phyloP scores from a whole-genome alignment of 2,113 vertebrate genomes.

The Uropsilus gracilis region DNA sequence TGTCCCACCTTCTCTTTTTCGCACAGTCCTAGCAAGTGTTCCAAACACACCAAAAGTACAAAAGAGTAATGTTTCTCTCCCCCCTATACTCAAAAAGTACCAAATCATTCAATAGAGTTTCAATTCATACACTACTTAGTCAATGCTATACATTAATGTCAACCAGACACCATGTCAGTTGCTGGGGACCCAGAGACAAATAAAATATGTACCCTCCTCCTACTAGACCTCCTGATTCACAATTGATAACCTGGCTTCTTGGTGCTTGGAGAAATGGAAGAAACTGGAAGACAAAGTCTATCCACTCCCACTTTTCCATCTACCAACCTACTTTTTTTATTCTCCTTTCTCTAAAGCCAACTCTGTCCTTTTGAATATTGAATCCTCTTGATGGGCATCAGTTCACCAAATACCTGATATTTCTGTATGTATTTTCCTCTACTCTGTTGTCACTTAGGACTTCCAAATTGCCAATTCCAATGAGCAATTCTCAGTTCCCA shows the following conservation, averaged over 20 bases:
- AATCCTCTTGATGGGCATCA: not conserved
- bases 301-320: too few relatives aligned
- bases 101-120: not conserved
- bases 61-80: not conserved
- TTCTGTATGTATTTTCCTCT: not conserved
- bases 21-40: not conserved
- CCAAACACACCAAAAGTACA: not conserved
- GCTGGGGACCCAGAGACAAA: not conserved
- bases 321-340: not conserved
- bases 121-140: not conserved
- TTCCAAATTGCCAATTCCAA: not conserved
- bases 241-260: not conserved
- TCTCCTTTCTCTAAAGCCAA: not conserved
- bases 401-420: not conserved
- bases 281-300: not conserved
- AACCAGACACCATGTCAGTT: not conserved
- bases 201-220: not conserved
- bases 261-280: not conserved
- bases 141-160: not conserved
- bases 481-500: not conserved
- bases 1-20: not conserved
- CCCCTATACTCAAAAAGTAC: not conserved
- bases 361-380: not conserved
- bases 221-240: not conserved
- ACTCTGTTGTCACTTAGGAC: not conserved